These are phyloP conservation scores for Ylistrum balloti DNA, from an alignment of 1,140 invertebrate genomes.

Conservation along the genomic window DNA sequence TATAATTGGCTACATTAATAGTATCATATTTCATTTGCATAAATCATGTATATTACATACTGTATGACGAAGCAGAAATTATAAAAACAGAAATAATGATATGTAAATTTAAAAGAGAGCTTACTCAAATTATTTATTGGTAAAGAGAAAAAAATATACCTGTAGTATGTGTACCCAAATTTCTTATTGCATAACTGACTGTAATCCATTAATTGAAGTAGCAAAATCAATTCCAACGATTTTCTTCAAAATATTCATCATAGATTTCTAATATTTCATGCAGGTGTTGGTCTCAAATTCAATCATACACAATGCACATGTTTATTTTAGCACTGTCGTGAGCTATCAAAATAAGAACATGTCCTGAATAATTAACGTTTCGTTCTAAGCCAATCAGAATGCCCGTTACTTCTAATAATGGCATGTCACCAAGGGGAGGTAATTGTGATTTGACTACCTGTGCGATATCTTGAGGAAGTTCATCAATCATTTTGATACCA, in stretches of 20 bases:
- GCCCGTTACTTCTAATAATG: slow-evolving; percentile 2
- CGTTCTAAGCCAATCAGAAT: slow-evolving; percentile 24
- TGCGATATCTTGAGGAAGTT: slow-evolving; percentile 38
- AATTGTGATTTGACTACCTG: slow-evolving; percentile 34
- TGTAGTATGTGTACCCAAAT: background rate
- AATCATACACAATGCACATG: background rate
- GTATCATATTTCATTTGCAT: background rate
- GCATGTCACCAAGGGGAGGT: slow-evolving; percentile 36
- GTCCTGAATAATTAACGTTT: slow-evolving; percentile 32
- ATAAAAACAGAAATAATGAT: background rate
- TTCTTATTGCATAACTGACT: too few relatives aligned
- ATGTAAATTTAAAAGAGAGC: background rate
- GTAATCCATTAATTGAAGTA: too few relatives aligned
- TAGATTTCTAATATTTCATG: too few relatives aligned
- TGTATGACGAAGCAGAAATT: background rate
- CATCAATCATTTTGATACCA: slow-evolving; percentile 35
- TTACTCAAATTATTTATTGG: background rate
- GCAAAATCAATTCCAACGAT: too few relatives aligned
- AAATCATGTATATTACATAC: background rate
- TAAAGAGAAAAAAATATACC: background rate
- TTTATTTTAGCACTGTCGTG: background rate
- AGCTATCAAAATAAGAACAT: background rate
- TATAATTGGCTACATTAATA: too few relatives aligned
- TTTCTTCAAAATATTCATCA: too few relatives aligned
- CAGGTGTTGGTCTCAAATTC: background rate